Conservation (phyloP, 2,888 invertebrate genomes). For the Apeira syringaria region DNA sequence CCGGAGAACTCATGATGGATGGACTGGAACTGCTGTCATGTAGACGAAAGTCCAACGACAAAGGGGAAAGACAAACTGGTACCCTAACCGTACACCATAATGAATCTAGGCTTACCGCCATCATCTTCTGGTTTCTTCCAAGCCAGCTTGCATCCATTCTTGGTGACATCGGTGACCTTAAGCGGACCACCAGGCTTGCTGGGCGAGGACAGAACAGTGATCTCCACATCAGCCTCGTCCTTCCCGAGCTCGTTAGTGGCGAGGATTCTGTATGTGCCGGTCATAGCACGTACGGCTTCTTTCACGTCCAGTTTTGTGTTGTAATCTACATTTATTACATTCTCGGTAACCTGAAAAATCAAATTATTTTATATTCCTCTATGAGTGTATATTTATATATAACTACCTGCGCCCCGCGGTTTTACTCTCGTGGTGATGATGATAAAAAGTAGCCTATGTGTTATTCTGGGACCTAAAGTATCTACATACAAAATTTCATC, state of each 20-base stretch:
- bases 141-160: constrained; percentile 93
- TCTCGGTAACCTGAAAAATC: constrained; percentile 82
- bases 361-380: neutral
- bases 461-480: too few species aligned
- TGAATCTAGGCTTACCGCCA: constrained; percentile 91
- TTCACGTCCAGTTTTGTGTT: constrained; percentile 94
- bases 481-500: too few species aligned
- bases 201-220: constrained; percentile 93
- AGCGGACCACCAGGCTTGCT: constrained; percentile 95
- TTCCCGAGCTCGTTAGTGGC: constrained; percentile 96
- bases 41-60: too few species aligned
- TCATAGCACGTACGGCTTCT: constrained; percentile 91
- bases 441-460: too few species aligned
- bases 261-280: constrained; percentile 94
- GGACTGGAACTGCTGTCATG: too few species aligned
- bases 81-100: too few species aligned
- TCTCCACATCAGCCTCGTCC: constrained; percentile 96
- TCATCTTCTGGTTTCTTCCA: constrained; percentile 98
- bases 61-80: too few species aligned
- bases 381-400: too few species aligned
- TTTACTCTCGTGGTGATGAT: too few species aligned
- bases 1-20: too few species aligned
- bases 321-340: constrained; percentile 94
- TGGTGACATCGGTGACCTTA: constrained; percentile 94
- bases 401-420: too few species aligned